Conservation (phyloP, 2,113 vertebrate species). For the Narcine bancroftii region DNA sequence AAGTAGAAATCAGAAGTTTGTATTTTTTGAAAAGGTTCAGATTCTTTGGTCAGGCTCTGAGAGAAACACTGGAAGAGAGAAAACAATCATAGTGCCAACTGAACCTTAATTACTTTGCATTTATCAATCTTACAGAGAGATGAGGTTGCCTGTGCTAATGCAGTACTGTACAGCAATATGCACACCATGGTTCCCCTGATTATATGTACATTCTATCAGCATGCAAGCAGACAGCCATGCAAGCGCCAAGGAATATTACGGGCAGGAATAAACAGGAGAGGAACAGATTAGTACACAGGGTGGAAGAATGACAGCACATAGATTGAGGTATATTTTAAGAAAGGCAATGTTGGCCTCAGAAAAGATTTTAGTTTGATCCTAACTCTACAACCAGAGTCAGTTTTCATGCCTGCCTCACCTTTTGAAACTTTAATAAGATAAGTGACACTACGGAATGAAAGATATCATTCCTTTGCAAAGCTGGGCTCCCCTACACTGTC, state of each 20-base stretch:
- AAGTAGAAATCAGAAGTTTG: not conserved
- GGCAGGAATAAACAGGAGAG: not conserved
- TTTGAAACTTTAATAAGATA: not conserved
- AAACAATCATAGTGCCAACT: too few species aligned
- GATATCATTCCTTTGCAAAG: not conserved
- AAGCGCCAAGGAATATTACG: not conserved
- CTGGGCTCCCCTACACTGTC: constrained; percentile 31
- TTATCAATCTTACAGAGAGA: not conserved
- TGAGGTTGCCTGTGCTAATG: not conserved
- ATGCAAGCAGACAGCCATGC: constrained; percentile 31
- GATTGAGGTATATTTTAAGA: not conserved
- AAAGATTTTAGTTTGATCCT: not conserved
- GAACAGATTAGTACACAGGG: constrained; percentile 14
- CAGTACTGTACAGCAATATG: constrained; percentile 10
- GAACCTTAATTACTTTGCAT: not conserved
- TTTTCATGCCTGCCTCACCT: not conserved
- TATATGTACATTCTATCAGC: not conserved
- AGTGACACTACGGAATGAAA: not conserved
- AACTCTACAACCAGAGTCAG: not conserved
- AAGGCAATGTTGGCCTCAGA: constrained; percentile 33
- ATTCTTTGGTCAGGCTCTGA: not conserved
- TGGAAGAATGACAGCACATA: constrained; percentile 19
- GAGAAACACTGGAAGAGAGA: not conserved
- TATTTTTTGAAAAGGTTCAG: not conserved
- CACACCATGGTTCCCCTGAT: not conserved